These are phyloP conservation scores for Eilema sororculum DNA, from an alignment of 2,888 invertebrate genomes.

Conservation along the genomic window DNA sequence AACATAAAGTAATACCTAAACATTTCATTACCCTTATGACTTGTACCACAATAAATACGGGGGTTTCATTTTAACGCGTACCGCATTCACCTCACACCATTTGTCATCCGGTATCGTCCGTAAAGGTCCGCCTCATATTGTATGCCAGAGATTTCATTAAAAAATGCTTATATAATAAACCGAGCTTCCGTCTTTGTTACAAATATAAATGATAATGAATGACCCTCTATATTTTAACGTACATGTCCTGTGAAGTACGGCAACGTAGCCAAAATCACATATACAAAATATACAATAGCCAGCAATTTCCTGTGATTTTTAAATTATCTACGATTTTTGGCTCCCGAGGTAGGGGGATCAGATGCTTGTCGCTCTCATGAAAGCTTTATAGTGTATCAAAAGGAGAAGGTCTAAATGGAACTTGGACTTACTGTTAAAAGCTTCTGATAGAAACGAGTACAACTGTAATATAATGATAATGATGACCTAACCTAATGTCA, in stretches of 20 bases:
- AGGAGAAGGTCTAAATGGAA: too few species aligned
- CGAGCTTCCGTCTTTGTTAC: background rate
- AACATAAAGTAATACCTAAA: too few species aligned
- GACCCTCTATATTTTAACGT: background rate
- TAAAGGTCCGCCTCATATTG: conserved; percentile 9
- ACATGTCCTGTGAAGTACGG: background rate
- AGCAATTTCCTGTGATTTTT: too few species aligned
- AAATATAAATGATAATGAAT: conserved; percentile 12
- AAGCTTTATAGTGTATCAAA: background rate
- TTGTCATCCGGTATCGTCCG: conserved; percentile 43
- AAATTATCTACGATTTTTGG: too few species aligned
- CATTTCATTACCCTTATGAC: background rate
- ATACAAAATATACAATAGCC: too few species aligned
- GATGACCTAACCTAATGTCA: too few species aligned
- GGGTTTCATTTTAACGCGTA: conserved; percentile 29
- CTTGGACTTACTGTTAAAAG: too few species aligned
- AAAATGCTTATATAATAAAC: conserved; percentile 17
- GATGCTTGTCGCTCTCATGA: background rate
- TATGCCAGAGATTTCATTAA: conserved; percentile 16
- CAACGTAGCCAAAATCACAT: too few species aligned
- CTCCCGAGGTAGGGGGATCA: too few species aligned
- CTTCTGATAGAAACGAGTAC: too few species aligned
- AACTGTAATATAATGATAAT: too few species aligned
- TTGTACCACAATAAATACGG: conserved; percentile 21
- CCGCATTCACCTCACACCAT: conserved; percentile 33